Evolutionary conservation across 2,888 invertebrate species (phyloP), one percentile per base, ranked within the genome.

Genomic region (Agonopterix subpropinquella): DNA sequence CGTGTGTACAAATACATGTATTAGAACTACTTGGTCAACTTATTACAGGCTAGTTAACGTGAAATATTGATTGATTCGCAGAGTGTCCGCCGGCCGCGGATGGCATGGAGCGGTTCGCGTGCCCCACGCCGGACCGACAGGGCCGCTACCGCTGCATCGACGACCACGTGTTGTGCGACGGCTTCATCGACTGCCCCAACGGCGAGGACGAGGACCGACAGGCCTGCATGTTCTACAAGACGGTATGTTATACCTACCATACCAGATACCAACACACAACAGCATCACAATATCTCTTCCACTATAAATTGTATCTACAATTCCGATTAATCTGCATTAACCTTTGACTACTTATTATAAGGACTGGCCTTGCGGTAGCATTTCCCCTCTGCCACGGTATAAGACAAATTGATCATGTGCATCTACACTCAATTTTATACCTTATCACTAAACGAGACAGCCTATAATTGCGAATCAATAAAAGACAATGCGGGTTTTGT

Each of bases 201-300:
- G 96, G 95, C 53, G 97, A 97, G 81, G 97, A 97, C 78, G 97
- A 97, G 79, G 96, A 97, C 76, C 90, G 96, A 72, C 95, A 95
- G 81, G 94, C 95, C 67, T 97, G 97, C 90, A 96, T 97, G 96
- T 97, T 97, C 89, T 97, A 96, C 81, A 97, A 97, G 92, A 97
- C 97, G 92, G 97, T 97, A 89, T 91, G 92, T 48, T 28, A 28
- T 28, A 28, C 28, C 0, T 28, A 28, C 5, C 28, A 7, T 28
- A 28, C 28, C 28, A 28, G 1, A 7, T 28, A 28, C 28, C 28
- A 28, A 5, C 7, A 28, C 28, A 28, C 28, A 28, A 7, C 28
- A 28, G 28, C 28, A 28, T 28, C 28, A 28, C 5, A 28, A 28
- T 28, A 28, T 28, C 5, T 7, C 28, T 28, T 28, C 5, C 28